Base-by-base conservation (phyloP, 2,888 invertebrate species). In the Amblyjoppa fuscipennis region DNA sequence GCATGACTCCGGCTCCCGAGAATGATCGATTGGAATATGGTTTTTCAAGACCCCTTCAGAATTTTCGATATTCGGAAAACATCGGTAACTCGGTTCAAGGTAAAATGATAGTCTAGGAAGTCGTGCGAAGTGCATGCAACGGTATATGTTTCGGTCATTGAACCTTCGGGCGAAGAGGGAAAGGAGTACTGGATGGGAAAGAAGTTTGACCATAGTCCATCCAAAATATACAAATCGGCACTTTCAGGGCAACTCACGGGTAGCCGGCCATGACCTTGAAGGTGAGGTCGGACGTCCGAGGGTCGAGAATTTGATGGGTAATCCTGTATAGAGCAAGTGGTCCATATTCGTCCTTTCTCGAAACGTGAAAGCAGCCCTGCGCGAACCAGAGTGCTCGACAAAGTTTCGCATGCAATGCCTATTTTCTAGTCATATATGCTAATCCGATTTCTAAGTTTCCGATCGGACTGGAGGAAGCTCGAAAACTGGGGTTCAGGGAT, bases 71-170 rank as follows among this genome's bases (percentile, higher is more conserved):
- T 49, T 49, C 13, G 13, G 4, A 4, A 49, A 49, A 49, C 45
- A 49, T 49, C 13, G 45, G 45, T 16, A 53, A 31, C 34, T 56
- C 51, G 11, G 69, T 28, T 93, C 89, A 89, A 87, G 88, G 88
- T 92, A 90, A 91, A 41, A 41, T 41, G 41, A 11, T 41, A 41
- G 41, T 41, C 41, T 49, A 9, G 11, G 11, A 41, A 41, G 51
- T 56, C 3, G 11, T 25, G 56, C 25, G 25, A 25, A 56, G 56
- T 56, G 9, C 41, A 41, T 92, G 91, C 89, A 90, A 88, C 81
- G 83, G 6, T 34, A 78, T 88, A 90, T 87, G 41, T 56, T 34
- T 71, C 20, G 7, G 59, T 25, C 20, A 41, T 41, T 45, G 20
- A n/a, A 45, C n/a, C 38, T 41, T 74, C 41, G 59, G 0, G 28